These are phyloP conservation scores for Zygogramma bicolorata DNA, from an alignment of 2,888 invertebrate genomes.

Conservation along the genomic window DNA sequence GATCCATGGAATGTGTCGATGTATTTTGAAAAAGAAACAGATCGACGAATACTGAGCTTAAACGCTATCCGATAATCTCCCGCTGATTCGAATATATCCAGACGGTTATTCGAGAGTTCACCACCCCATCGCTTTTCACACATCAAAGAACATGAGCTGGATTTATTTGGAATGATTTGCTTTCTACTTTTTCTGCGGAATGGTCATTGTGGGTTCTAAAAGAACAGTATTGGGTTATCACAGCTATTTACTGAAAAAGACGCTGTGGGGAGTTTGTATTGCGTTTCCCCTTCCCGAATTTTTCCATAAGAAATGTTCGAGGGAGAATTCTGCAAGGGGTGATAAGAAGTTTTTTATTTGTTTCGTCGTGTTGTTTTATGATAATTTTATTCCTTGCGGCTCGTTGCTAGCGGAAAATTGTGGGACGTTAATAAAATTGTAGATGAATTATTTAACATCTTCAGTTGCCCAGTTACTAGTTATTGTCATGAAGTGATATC, in stretches of 20 bases:
- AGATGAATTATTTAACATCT: neutral
- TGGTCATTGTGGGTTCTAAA: slow-evolving; percentile 26
- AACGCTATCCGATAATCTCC: neutral
- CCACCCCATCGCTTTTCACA: slow-evolving; percentile 49
- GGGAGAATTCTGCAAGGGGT: neutral
- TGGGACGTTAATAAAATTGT: neutral
- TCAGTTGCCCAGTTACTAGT: neutral
- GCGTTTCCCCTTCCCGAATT: slow-evolving; percentile 27
- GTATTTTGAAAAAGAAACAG: neutral
- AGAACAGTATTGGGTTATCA: slow-evolving; percentile 31
- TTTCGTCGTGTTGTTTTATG: neutral
- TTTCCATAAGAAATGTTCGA: slow-evolving; percentile 30
- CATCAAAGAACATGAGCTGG: slow-evolving; percentile 52
- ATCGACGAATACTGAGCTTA: neutral
- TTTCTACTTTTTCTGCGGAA: slow-evolving; percentile 45
- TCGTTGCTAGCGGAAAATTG: neutral
- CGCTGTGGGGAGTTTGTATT: slow-evolving; percentile 25
- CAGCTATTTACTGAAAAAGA: slow-evolving; percentile 19
- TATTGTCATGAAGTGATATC: too few relatives aligned
- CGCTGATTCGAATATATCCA: slow-evolving; percentile 14
- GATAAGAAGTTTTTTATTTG: slow-evolving; percentile 2
- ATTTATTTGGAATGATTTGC: slow-evolving; percentile 56
- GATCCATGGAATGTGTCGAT: too few relatives aligned
- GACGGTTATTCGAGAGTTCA: slow-evolving; percentile 34
- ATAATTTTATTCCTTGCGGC: neutral